These are phyloP conservation scores for Drosophila prolongata DNA, from an alignment of 2,888 invertebrate species.

Conservation along the genomic window DNA sequence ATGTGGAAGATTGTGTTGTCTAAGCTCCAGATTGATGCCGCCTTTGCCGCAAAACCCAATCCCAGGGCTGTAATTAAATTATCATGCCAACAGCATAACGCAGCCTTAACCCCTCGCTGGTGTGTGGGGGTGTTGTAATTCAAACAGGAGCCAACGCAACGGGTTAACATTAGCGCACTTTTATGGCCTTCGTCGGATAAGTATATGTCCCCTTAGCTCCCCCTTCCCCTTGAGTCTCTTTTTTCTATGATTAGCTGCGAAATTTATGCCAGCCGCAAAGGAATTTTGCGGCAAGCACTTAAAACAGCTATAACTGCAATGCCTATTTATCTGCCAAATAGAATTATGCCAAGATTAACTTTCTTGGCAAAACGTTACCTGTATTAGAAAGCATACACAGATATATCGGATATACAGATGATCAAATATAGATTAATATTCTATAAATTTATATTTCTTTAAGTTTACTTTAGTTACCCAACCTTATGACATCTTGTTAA, in stretches of 20 bases:
- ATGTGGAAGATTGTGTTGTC: constrained; percentile 61
- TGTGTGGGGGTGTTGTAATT: constrained; percentile 63
- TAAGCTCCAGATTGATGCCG: constrained; percentile 73
- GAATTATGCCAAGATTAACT: too few relatives aligned
- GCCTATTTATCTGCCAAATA: background rate
- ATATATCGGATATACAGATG: too few relatives aligned
- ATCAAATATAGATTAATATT: too few relatives aligned
- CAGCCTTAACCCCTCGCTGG: constrained; percentile 4
- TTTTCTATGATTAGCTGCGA: constrained; percentile 63
- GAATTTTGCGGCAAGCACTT: constrained; percentile 48
- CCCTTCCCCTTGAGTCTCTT: constrained; percentile 7
- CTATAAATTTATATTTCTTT: too few relatives aligned
- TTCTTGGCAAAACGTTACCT: background rate
- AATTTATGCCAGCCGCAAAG: constrained; percentile 70
- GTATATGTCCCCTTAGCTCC: constrained; percentile 30
- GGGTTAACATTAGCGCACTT: constrained; percentile 77
- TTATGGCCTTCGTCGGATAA: constrained; percentile 71
- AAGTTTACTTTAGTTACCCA: too few relatives aligned
- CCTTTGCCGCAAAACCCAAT: constrained; percentile 30
- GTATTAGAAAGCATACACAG: background rate
- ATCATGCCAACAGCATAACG: constrained; percentile 68
- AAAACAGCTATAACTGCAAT: constrained; percentile 16
- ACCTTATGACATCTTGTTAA: too few relatives aligned
- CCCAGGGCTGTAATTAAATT: constrained; percentile 70
- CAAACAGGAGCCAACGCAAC: constrained; percentile 61